Evolutionary conservation across 2,113 vertebrate species (phyloP).

Genomic region (Corynorhinus townsendii): DNA sequence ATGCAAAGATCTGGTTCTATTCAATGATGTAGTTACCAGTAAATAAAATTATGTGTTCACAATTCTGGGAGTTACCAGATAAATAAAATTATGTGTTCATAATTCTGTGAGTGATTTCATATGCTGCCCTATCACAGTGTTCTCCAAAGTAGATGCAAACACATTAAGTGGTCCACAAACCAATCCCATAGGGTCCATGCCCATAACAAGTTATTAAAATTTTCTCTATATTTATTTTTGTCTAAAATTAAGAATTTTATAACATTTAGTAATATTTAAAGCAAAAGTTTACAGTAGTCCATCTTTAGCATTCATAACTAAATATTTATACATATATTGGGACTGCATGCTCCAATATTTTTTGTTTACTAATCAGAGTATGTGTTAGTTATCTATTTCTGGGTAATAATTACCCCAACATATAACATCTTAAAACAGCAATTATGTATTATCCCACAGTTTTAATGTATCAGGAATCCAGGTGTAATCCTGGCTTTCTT

Average conservation of each 20-base stretch:
- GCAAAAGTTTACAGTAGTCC: neutral
- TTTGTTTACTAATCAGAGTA: neutral
- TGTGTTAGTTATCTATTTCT: neutral
- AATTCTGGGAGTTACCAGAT: neutral
- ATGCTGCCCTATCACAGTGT: neutral
- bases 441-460: neutral
- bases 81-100: slow-evolving; percentile 37
- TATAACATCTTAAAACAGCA: neutral
- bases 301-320: neutral
- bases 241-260: neutral
- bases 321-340: neutral
- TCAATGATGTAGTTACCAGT: neutral
- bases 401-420: neutral
- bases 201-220: neutral
- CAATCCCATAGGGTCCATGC: neutral
- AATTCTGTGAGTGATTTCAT: neutral
- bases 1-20: neutral
- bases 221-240: neutral
- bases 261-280: slow-evolving; percentile 7
- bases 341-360: neutral
- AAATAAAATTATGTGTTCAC: slow-evolving; percentile 40
- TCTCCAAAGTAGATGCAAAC: neutral
- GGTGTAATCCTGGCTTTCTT: neutral
- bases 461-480: neutral
- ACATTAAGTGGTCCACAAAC: neutral